These are phyloP conservation scores for Ptychochromis oligacanthus DNA, from an alignment of 2,113 vertebrate species.

Conservation along the genomic window DNA sequence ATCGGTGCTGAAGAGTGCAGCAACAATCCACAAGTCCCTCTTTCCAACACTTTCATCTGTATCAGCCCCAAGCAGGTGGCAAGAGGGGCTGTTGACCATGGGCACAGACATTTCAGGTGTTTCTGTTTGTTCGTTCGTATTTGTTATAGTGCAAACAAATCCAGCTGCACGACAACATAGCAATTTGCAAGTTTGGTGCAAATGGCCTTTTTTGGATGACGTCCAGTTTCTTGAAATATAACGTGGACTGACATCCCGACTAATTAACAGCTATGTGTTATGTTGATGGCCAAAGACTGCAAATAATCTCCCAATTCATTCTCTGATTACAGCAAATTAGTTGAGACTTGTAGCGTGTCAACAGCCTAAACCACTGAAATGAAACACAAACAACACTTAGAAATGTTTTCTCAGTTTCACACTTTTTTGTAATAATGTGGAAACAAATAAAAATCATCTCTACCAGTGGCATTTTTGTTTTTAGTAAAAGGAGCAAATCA, in stretches of 20 bases:
- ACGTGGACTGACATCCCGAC: background rate
- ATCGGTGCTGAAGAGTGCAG: conserved; percentile 14
- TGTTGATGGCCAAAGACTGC: background rate
- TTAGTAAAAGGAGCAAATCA: background rate
- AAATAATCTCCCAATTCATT: background rate
- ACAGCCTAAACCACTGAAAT: background rate
- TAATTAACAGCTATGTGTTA: background rate
- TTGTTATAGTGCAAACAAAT: conserved; percentile 1
- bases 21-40: conserved; percentile 3
- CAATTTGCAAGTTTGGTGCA: background rate
- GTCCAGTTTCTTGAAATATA: background rate
- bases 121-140: background rate
- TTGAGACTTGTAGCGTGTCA: background rate
- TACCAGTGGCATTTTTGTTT: background rate
- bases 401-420: background rate
- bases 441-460: background rate
- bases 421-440: background rate
- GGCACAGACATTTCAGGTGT: background rate
- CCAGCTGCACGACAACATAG: background rate
- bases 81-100: background rate
- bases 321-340: background rate
- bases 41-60: background rate
- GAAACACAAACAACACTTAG: background rate
- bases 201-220: background rate
- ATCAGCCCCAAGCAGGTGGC: background rate